Percentiles rank a stretch among this genome's conserved stretches.
phyloP scores from a whole-genome alignment of 2,113 vertebrate genomes.

The Ahaetulla prasina region DNA sequence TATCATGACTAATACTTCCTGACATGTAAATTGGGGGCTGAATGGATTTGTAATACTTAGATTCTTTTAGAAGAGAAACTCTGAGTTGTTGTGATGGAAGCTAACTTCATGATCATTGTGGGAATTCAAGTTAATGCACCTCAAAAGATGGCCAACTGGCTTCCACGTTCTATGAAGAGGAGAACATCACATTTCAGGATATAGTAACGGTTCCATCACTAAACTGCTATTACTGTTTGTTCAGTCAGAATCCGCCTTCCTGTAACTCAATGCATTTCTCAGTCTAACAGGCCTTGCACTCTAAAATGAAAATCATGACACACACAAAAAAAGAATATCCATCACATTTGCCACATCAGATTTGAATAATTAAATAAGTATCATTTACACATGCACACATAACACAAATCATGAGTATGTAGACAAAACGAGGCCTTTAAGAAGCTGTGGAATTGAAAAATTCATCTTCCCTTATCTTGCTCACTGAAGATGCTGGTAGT shows the following conservation, averaged over 20 bases:
- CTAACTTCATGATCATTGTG: not conserved
- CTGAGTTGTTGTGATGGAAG: not conserved
- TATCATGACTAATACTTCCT: not conserved
- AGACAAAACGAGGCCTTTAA: not conserved
- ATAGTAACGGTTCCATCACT: not conserved
- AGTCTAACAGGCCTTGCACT: not conserved
- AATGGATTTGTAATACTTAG: not conserved
- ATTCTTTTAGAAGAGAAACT: not conserved
- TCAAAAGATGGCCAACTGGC: not conserved
- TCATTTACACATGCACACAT: not conserved
- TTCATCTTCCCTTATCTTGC: not conserved
- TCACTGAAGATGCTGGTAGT: not conserved
- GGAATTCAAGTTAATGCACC: not conserved
- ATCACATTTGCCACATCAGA: constrained; percentile 15
- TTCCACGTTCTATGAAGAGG: not conserved
- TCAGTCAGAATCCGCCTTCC: not conserved
- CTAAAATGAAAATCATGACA: not conserved
- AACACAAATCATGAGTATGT: not conserved
- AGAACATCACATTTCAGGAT: not conserved
- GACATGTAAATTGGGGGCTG: not conserved
- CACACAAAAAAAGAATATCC: not conserved
- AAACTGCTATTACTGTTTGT: not conserved
- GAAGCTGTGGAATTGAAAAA: not conserved
- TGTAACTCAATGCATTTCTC: not conserved
- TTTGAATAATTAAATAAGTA: not conserved